phyloP scores from a whole-genome alignment of 64 coral and sea anemone species.

The Acropora yongei region DNA sequence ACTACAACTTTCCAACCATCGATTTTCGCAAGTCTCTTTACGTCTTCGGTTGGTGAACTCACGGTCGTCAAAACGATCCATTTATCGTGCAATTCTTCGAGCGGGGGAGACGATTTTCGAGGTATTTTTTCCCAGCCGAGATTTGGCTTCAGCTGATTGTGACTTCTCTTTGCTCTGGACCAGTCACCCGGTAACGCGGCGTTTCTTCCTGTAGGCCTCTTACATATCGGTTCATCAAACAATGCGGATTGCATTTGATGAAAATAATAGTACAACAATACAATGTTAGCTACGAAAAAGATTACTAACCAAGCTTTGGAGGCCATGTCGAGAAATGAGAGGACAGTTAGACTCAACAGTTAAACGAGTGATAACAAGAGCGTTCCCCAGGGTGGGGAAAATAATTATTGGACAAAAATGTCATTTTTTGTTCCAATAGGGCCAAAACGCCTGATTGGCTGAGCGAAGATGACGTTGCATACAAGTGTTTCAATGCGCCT shows the following conservation, averaged over 20 bases:
- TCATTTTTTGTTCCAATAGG: no score
- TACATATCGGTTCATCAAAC: not conserved
- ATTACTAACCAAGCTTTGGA: not conserved
- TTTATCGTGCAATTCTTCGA: constrained; percentile 64
- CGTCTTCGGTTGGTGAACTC: constrained; percentile 70
- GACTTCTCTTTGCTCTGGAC: not conserved
- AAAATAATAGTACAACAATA: not conserved
- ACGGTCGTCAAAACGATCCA: constrained; percentile 88
- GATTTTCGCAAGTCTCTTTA: constrained; percentile 74
- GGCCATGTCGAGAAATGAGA: not conserved
- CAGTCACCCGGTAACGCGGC: not conserved
- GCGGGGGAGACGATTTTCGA: constrained; percentile 9
- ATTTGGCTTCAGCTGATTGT: not conserved
- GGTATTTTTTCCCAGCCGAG: constrained; percentile 59
- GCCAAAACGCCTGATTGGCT: no score
- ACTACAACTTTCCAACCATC: constrained; percentile 83
- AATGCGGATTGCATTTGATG: not conserved
- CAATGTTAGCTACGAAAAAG: not conserved
- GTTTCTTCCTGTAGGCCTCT: no score
- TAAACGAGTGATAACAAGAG: no score
- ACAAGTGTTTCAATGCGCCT: no score
- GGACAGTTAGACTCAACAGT: no score
- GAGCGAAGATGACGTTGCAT: no score
- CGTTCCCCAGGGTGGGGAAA: no score
- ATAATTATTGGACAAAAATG: no score